phyloP scores from a whole-genome alignment of 2,797 vertebrate genomes.

The Squalus acanthias region DNA sequence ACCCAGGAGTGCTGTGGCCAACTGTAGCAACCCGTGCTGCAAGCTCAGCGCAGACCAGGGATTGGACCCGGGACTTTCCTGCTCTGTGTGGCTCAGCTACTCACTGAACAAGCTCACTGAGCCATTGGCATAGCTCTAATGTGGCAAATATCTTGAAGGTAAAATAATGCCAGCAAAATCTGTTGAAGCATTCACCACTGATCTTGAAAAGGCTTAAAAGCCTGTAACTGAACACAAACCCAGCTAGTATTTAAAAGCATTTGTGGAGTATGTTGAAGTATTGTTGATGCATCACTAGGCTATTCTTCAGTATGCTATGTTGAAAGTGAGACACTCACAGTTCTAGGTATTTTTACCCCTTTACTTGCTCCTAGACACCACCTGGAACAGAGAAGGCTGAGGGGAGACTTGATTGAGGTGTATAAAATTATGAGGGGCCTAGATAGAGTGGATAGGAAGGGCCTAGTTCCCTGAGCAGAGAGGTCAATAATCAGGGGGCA shows the following conservation, averaged over 20 bases:
- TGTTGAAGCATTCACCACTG: background rate
- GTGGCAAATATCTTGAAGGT: background rate
- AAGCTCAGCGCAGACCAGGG: background rate
- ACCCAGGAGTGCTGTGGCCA: background rate
- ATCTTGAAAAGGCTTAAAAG: background rate
- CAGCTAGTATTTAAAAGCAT: background rate
- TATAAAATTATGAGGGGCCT: too few relatives aligned
- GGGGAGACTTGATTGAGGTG: too few relatives aligned
- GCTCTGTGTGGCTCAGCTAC: background rate
- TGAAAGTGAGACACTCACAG: background rate
- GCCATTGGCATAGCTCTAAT: background rate
- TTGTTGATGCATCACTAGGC: background rate
- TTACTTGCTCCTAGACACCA: background rate
- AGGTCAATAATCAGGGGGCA: too few relatives aligned
- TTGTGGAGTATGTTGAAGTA: background rate
- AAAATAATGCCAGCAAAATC: background rate
- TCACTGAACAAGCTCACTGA: background rate
- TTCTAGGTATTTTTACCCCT: background rate
- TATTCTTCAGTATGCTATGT: background rate
- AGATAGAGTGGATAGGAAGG: too few relatives aligned
- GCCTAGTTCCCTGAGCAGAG: too few relatives aligned
- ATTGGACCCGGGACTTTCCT: background rate
- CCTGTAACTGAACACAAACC: background rate
- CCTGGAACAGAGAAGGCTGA: background rate
- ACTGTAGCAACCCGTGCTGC: background rate